A percentile compares a stretch with the other conserved stretches of the same genome.
phyloP scores from a whole-genome alignment of 2,797 vertebrate genomes.

The Bovichtus diacanthus region DNA sequence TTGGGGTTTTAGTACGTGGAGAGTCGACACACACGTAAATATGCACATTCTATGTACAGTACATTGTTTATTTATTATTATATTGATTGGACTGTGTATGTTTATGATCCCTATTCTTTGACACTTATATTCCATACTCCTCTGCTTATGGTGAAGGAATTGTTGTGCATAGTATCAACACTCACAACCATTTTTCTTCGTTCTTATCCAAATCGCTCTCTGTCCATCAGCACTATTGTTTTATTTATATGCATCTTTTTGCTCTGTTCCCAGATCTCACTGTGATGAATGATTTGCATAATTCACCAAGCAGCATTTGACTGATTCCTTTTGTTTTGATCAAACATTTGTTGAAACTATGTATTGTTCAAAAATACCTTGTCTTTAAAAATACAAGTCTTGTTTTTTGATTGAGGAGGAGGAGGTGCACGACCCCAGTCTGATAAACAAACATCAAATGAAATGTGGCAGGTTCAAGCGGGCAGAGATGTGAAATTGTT shows the following conservation, averaged over 20 bases:
- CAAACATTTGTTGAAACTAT: slow-evolving; percentile 35
- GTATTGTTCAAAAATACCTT: slow-evolving; percentile 22
- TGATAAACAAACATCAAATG: slow-evolving; percentile 55
- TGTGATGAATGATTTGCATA: slow-evolving; percentile 46
- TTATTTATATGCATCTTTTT: slow-evolving; percentile 39
- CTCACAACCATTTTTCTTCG: slow-evolving; percentile 8
- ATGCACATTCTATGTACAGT: not conserved
- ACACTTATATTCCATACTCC: not conserved
- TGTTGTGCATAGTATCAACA: slow-evolving; percentile 15
- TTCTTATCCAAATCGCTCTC: slow-evolving; percentile 15
- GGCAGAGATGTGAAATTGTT: slow-evolving; percentile 53
- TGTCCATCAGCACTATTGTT: slow-evolving; percentile 28
- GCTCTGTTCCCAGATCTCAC: slow-evolving; percentile 5
- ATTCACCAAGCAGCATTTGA: slow-evolving; percentile 21
- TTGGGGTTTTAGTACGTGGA: not conserved
- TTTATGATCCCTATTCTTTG: not conserved
- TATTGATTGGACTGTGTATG: not conserved
- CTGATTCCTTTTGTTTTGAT: slow-evolving; percentile 19
- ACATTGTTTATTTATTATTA: not conserved
- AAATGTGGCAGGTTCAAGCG: slow-evolving; percentile 42
- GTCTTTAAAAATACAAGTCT: slow-evolving; percentile 11
- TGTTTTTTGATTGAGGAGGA: slow-evolving; percentile 33
- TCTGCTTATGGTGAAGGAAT: not conserved
- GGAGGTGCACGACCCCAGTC: slow-evolving; percentile 24
- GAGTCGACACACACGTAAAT: not conserved